phyloP scores from a whole-genome alignment of 2,797 vertebrate species.

The Galaxias olidus region DNA sequence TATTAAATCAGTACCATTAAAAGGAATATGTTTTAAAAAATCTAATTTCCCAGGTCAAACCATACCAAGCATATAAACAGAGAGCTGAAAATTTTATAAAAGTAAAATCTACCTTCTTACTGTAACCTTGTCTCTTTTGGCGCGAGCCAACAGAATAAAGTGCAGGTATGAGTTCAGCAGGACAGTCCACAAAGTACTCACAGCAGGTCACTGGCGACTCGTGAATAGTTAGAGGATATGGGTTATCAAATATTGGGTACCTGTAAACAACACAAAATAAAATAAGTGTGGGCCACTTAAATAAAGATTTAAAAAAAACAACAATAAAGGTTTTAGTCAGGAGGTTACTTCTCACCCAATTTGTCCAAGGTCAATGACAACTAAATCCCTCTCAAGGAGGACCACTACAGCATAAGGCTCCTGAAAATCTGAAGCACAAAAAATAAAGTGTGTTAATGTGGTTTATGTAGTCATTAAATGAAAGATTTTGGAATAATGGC shows the following conservation, averaged over 20 bases:
- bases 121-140: slow-evolving; percentile 98
- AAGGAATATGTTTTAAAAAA: no score
- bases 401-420: slow-evolving; percentile 98
- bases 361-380: slow-evolving; percentile 99
- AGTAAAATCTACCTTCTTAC: slow-evolving; percentile 99
- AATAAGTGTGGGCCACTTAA: no score
- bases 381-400: slow-evolving; percentile 98
- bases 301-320: no score
- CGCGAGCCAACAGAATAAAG: slow-evolving; percentile 96
- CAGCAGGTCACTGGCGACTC: slow-evolving; percentile 98
- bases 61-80: no score
- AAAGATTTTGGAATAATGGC: no score
- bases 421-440: slow-evolving; percentile 88
- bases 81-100: no score
- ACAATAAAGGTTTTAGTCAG: no score
- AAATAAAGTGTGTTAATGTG: no score
- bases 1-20: no score
- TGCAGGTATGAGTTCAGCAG: slow-evolving; percentile 97
- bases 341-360: slow-evolving; percentile 99
- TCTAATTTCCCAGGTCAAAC: no score
- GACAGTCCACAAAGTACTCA: slow-evolving; percentile 97
- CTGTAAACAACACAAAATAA: no score
- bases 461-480: no score
- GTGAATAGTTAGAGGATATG: slow-evolving; percentile 95
- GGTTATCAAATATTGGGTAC: slow-evolving; percentile 99